Conservation (phyloP, 2,113 vertebrate species). For the Catharus minimus region DNA sequence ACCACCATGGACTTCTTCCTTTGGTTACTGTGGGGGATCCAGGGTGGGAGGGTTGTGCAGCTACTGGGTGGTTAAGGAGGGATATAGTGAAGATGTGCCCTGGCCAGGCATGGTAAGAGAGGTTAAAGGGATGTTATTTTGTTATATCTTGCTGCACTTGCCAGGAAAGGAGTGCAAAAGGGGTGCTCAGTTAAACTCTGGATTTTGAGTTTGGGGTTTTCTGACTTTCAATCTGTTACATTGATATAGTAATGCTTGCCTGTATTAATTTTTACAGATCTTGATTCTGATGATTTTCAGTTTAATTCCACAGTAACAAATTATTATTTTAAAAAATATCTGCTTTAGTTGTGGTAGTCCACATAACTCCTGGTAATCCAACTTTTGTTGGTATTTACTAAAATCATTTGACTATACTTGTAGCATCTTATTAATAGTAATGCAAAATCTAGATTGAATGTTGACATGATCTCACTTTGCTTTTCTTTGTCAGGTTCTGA, state of each 20-base stretch:
- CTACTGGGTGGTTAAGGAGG: background rate
- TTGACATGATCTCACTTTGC: background rate
- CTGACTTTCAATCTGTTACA: background rate
- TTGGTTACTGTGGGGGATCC: background rate
- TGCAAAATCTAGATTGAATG: background rate
- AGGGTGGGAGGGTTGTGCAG: background rate
- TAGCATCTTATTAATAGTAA: background rate
- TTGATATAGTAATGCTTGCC: background rate
- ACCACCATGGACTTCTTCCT: background rate
- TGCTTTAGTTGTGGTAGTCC: background rate
- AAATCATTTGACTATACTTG: background rate
- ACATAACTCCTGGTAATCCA: background rate
- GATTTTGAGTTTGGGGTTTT: background rate
- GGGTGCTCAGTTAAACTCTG: accelerated
- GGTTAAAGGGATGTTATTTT: background rate
- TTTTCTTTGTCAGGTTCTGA: background rate
- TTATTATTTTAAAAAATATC: background rate
- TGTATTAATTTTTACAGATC: background rate
- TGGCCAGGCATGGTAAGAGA: background rate
- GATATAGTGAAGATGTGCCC: background rate
- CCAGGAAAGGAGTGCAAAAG: background rate
- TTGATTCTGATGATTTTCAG: background rate
- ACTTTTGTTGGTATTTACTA: background rate
- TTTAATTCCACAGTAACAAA: background rate
- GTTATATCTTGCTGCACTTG: background rate